Evolutionary conservation across 2,797 vertebrate species (phyloP), one percentile per base, ranked within the genome.

Genomic region (Chelon labrosus): DNA sequence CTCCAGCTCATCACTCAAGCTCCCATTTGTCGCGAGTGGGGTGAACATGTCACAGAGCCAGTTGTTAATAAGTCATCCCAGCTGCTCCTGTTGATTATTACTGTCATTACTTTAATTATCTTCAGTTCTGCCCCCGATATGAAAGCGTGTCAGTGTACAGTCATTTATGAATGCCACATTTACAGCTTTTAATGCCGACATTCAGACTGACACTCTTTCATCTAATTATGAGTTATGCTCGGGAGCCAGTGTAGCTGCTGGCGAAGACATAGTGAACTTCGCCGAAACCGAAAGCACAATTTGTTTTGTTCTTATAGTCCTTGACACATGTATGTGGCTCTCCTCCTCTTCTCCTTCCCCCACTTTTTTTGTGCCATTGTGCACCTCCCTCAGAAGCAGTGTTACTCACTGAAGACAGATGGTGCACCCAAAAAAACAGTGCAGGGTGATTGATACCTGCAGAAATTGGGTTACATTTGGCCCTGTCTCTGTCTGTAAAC

Each of bases 401-500:
- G 80, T 81, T 86, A 65, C 83, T 83, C 58, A 67, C 83, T 79
- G 53, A 85, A 92, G 94, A 94, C 93, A 93, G 93, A 94, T 94
- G 93, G 91, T 86, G 80, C 78, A 54, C 73, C 90, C 77, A 65
- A 88, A 93, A 79, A 90, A 87, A 78, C 67, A 53, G 83, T 35
- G 75, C 73, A 70, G 63, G 70, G 77, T 94, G 93, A 94, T 95
- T 94, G 93, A 94, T 94, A 94, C 90, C 88, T 92, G 88, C 90
- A 92, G 89, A 92, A 95, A 94, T 90, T 93, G 89, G 94, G 93
- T 93, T 95, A 94, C 89, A 89, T 94, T 93, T 93, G 89, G 88
- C 86, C 86, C 85, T 78, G 87, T 92, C 88, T 91, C 89, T 50
- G 54, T 90, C 83, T 84, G 89, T 91, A 93, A 94, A 93, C 85